A percentile compares a stretch with the other conserved stretches of the same genome.
Conservation (phyloP, 2,888 invertebrate species). For the Chrysotoxum bicinctum region DNA sequence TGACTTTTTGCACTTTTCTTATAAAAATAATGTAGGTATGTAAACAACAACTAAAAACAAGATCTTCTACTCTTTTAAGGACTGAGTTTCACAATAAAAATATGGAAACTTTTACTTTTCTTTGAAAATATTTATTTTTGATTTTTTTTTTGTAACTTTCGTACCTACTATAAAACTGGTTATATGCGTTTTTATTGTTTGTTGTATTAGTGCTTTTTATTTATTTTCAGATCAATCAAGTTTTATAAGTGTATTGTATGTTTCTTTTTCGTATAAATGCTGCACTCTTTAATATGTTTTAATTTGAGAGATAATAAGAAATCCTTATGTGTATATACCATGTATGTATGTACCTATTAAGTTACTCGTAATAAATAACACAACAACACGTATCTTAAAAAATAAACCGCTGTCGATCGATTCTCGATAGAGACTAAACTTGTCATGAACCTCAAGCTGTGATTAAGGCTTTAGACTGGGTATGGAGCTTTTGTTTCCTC, state of each 20-base stretch:
- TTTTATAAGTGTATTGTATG: background rate
- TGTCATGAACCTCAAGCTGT: conserved; percentile 23
- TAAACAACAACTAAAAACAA: conserved; percentile 12
- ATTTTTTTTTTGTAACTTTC: conserved; percentile 26
- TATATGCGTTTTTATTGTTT: conserved; percentile 9
- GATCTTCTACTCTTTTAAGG: conserved; percentile 20
- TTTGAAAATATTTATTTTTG: conserved; percentile 7
- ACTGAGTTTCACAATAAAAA: conserved; percentile 29
- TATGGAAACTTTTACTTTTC: conserved; percentile 62
- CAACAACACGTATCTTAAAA: background rate
- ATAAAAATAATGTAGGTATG: background rate
- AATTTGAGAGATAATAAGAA: background rate
- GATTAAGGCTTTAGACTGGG: conserved; percentile 30
- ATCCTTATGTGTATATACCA: background rate
- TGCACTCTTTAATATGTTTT: background rate
- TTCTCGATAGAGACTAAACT: conserved; percentile 55
- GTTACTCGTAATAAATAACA: background rate
- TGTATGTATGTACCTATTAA: no score
- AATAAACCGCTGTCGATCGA: conserved; percentile 39
- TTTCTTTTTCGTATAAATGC: background rate
- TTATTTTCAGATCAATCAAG: conserved; percentile 9
- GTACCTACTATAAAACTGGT: conserved; percentile 55
- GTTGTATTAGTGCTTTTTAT: background rate
- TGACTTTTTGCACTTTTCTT: conserved; percentile 11
- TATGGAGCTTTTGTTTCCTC: conserved; percentile 14